phyloP scores from a whole-genome alignment of 1,140 invertebrate species.

The Semibalanus balanoides region DNA sequence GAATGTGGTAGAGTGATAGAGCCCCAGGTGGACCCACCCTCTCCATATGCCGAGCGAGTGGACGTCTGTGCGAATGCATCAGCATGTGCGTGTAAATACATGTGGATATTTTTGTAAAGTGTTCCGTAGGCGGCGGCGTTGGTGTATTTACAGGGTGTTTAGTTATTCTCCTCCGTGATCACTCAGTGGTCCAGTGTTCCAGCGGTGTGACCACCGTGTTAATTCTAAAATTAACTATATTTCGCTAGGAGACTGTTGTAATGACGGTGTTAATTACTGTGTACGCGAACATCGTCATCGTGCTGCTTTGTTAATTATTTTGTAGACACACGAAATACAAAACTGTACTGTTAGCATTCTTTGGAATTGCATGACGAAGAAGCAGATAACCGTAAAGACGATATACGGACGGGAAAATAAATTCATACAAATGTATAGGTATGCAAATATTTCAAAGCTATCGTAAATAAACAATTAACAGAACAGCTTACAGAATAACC shows the following conservation, averaged over 20 bases:
- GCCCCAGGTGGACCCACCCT: background rate
- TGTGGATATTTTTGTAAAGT: conserved; percentile 2
- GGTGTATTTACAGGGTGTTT: background rate
- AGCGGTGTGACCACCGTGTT: background rate
- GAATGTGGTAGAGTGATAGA: background rate
- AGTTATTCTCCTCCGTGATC: background rate
- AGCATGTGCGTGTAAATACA: background rate
- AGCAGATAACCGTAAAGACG: no score
- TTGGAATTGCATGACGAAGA: background rate
- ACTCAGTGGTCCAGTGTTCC: background rate
- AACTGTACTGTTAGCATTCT: background rate
- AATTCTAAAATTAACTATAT: conserved; percentile 3
- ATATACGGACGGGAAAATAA: no score
- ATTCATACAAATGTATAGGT: no score
- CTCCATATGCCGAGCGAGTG: background rate
- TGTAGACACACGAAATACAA: conserved; percentile 2
- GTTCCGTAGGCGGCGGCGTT: background rate
- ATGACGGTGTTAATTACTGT: background rate
- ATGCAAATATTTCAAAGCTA: no score
- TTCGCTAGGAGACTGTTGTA: background rate
- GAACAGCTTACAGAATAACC: no score
- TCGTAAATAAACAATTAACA: no score
- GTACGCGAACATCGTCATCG: background rate
- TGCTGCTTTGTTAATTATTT: conserved; percentile 2
- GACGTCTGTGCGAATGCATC: background rate